Percentiles rank a stretch among this genome's conserved stretches.
phyloP scores from a whole-genome alignment of 2,113 vertebrate genomes.

The Pluvialis apricaria region DNA sequence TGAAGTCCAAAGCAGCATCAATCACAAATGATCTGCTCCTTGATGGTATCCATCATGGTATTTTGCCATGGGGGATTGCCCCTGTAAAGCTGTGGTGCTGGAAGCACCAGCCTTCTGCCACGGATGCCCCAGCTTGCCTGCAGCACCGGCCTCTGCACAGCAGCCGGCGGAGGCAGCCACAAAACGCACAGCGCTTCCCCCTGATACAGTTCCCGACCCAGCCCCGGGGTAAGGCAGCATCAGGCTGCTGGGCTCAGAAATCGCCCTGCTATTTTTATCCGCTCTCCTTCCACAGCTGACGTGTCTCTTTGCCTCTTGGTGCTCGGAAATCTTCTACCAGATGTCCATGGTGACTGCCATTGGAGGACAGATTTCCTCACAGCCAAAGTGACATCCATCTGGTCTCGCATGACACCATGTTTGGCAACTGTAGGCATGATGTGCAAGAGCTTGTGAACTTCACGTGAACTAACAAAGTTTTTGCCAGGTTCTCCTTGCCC shows the following conservation, averaged over 20 bases:
- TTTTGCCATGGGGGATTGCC: background rate
- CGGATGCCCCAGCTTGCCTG: fast-evolving
- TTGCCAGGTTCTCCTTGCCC: background rate
- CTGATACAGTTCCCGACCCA: background rate
- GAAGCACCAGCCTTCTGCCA: background rate
- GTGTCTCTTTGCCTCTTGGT: background rate
- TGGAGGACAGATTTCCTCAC: background rate
- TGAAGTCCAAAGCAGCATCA: background rate
- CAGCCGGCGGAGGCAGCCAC: background rate
- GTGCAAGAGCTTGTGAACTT: background rate
- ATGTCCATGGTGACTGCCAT: background rate
- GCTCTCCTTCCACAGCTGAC: background rate
- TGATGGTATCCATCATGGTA: background rate
- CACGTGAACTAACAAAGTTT: fast-evolving
- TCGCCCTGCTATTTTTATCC: background rate
- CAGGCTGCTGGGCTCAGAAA: background rate
- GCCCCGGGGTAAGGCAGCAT: background rate
- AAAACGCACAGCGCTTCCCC: background rate
- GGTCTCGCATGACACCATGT: fast-evolving
- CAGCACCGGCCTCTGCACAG: background rate
- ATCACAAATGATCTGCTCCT: background rate
- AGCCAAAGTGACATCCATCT: background rate
- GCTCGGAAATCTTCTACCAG: background rate
- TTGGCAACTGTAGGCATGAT: background rate
- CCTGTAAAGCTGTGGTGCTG: background rate